Conservation (phyloP, 1,140 invertebrate species). For the Zaprionus gabonicus region DNA sequence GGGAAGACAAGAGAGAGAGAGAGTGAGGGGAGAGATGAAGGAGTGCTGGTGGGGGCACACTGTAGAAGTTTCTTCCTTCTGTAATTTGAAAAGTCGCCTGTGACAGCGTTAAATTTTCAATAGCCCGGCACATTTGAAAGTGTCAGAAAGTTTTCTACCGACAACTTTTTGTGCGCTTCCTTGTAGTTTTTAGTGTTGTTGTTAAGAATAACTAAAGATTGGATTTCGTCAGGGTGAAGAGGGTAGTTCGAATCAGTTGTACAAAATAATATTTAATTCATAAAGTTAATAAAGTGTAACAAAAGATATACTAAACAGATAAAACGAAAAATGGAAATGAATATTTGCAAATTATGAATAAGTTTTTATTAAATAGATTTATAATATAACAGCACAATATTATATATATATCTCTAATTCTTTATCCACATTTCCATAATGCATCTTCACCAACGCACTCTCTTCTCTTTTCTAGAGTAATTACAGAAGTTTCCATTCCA, state of each 20-base stretch:
- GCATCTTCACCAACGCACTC: neutral
- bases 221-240: neutral
- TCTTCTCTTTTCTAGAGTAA: neutral
- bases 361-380: neutral
- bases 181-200: conserved; percentile 18
- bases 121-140: conserved; percentile 47
- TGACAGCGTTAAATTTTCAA: conserved; percentile 53
- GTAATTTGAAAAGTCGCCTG: conserved; percentile 47
- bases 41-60: neutral
- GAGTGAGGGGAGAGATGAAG: neutral
- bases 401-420: neutral
- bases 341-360: neutral
- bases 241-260: neutral
- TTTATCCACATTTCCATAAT: neutral
- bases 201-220: conserved; percentile 20
- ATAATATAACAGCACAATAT: no score
- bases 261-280: no score
- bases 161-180: conserved; percentile 36
- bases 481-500: no score
- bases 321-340: neutral
- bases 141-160: conserved; percentile 50
- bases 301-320: no score
- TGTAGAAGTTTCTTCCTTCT: conserved; percentile 40
- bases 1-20: no score
- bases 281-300: no score